These are phyloP conservation scores for Laspeyria flexula DNA, from an alignment of 2,888 invertebrate species.

Conservation along the genomic window DNA sequence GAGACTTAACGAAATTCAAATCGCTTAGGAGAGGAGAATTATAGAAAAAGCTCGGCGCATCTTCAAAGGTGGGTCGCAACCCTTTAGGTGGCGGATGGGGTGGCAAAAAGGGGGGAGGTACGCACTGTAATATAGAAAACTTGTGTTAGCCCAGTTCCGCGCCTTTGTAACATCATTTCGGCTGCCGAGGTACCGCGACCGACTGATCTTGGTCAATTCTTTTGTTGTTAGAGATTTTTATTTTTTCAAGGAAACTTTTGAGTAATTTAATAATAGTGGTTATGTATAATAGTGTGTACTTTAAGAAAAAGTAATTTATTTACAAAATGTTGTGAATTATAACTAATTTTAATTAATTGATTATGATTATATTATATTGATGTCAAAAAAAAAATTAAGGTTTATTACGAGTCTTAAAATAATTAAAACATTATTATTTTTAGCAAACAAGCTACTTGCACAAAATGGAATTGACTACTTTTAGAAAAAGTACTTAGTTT, in stretches of 20 bases:
- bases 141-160: conserved; percentile 86
- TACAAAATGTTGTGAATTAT: too few relatives aligned
- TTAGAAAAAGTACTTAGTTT: too few relatives aligned
- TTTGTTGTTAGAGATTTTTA: conserved; percentile 34
- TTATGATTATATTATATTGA: too few relatives aligned
- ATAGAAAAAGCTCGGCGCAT: conserved; percentile 84
- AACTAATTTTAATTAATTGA: too few relatives aligned
- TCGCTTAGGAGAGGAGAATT: conserved; percentile 83
- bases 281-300: too few relatives aligned
- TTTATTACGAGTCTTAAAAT: too few relatives aligned
- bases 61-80: conserved; percentile 84
- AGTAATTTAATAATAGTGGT: too few relatives aligned
- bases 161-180: conserved; percentile 86
- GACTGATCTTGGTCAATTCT: conserved; percentile 53
- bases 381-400: too few relatives aligned
- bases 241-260: background rate
- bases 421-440: too few relatives aligned
- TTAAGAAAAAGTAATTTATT: too few relatives aligned
- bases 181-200: conserved; percentile 65
- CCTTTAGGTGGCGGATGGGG: conserved; percentile 63
- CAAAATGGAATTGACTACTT: too few relatives aligned
- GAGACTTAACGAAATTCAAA: conserved; percentile 85
- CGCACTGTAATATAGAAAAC: conserved; percentile 86
- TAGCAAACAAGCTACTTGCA: too few relatives aligned
- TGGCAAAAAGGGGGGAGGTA: conserved; percentile 48